These are phyloP conservation scores for Sepioteuthis lessoniana DNA, from an alignment of 2,888 invertebrate genomes.

Conservation along the genomic window DNA sequence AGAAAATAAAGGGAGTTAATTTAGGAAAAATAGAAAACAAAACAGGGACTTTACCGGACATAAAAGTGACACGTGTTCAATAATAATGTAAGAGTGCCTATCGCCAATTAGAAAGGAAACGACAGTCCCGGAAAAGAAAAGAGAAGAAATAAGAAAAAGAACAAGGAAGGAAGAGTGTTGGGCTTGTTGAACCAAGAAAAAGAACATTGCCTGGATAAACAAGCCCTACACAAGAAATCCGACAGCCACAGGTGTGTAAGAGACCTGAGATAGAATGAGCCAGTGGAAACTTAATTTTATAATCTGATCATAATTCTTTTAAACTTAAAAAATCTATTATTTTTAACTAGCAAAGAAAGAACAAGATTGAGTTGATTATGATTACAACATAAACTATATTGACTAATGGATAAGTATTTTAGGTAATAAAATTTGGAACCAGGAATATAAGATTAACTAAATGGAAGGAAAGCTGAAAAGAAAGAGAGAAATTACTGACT, in stretches of 20 bases:
- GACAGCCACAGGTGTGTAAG: neutral
- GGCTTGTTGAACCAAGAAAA: neutral
- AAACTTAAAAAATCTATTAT: no score
- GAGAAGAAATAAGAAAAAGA: neutral
- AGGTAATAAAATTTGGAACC: no score
- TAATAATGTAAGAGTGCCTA: neutral
- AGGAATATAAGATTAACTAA: no score
- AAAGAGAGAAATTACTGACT: no score
- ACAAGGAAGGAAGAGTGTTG: neutral
- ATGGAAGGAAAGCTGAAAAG: no score
- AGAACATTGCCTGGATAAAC: neutral
- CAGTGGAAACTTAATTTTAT: no score
- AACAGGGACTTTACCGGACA: neutral
- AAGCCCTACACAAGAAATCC: neutral
- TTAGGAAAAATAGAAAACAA: neutral
- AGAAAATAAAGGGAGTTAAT: neutral
- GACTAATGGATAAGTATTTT: no score
- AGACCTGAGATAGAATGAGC: neutral
- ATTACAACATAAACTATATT: no score
- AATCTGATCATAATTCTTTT: no score
- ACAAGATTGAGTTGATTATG: no score
- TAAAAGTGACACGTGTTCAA: slow-evolving; percentile 23
- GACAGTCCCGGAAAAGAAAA: neutral
- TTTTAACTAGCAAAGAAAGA: no score
- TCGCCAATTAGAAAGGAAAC: neutral